Evolutionary conservation across 2,113 vertebrate genomes (phyloP).

Genomic region (Coturnix japonica): DNA sequence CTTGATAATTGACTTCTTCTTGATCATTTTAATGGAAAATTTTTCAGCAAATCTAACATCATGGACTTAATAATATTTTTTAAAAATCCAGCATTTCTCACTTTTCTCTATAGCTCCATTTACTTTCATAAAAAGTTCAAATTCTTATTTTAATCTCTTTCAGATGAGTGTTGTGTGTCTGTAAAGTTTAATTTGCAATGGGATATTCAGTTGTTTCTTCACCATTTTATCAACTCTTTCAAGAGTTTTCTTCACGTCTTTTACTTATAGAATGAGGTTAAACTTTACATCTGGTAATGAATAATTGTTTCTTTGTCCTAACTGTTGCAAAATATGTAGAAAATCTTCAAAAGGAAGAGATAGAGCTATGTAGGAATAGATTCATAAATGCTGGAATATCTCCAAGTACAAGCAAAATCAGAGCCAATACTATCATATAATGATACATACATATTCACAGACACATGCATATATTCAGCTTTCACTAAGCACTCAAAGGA

Average conservation of each 20-base stretch:
- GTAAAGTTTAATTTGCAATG: not conserved
- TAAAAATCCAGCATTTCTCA: not conserved
- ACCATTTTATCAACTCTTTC: not conserved
- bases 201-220: not conserved
- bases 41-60: constrained; percentile 35
- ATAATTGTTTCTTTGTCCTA: not conserved
- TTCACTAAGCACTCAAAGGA: not conserved
- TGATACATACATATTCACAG: not conserved
- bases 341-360: not conserved
- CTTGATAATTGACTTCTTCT: constrained; percentile 42
- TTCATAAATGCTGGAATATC: not conserved
- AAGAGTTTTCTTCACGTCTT: not conserved
- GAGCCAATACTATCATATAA: fast-evolving
- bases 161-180: not conserved
- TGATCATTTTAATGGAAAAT: constrained; percentile 49
- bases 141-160: constrained; percentile 11
- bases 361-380: not conserved
- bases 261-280: not conserved
- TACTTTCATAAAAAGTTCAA: constrained; percentile 1
- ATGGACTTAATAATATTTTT: not conserved
- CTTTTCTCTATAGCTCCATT: constrained; percentile 10
- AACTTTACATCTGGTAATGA: not conserved
- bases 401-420: not conserved
- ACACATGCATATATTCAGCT: not conserved
- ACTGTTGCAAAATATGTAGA: not conserved